Conservation (phyloP, 2,113 vertebrate genomes). For the Melanotaenia duboulayi region DNA sequence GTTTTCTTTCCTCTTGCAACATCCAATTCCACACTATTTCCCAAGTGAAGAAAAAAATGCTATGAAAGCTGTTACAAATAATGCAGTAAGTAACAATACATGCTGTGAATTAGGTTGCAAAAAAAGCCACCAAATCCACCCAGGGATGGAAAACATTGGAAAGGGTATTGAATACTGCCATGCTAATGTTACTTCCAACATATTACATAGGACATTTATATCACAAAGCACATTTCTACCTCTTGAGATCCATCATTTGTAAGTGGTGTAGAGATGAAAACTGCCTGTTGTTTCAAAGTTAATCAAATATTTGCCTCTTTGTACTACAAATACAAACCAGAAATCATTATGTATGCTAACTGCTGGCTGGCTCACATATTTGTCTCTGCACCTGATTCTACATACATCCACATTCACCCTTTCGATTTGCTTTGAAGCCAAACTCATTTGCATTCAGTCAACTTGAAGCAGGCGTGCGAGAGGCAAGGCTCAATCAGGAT, state of each 20-base stretch:
- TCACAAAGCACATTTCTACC: neutral
- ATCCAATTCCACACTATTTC: constrained; percentile 53
- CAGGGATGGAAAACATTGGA: constrained; percentile 1
- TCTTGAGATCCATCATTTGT: neutral
- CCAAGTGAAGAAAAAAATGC: constrained; percentile 32
- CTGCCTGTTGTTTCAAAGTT: constrained; percentile 10
- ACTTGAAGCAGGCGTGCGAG: constrained; percentile 20
- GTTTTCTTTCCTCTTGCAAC: constrained; percentile 47
- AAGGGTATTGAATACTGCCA: constrained; percentile 12
- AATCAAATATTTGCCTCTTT: constrained; percentile 15
- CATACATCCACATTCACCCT: constrained; percentile 8
- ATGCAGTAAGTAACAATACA: constrained; percentile 23
- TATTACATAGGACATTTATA: constrained; percentile 11
- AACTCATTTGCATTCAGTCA: constrained; percentile 55
- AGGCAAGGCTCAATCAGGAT: constrained; percentile 45
- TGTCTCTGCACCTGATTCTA: constrained; percentile 24
- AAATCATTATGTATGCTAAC: constrained; percentile 1
- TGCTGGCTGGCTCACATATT: neutral
- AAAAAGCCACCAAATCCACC: constrained; percentile 21
- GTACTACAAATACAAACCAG: neutral
- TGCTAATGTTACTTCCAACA: constrained; percentile 22
- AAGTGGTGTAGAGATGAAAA: constrained; percentile 1
- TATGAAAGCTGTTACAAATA: constrained; percentile 17
- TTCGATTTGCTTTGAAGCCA: constrained; percentile 39
- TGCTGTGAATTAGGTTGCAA: constrained; percentile 38